A percentile compares a stretch with the other conserved stretches of the same genome.
Evolutionary conservation across 2,797 vertebrate species (phyloP).

Genomic region (Sphenopsis melanotis): DNA sequence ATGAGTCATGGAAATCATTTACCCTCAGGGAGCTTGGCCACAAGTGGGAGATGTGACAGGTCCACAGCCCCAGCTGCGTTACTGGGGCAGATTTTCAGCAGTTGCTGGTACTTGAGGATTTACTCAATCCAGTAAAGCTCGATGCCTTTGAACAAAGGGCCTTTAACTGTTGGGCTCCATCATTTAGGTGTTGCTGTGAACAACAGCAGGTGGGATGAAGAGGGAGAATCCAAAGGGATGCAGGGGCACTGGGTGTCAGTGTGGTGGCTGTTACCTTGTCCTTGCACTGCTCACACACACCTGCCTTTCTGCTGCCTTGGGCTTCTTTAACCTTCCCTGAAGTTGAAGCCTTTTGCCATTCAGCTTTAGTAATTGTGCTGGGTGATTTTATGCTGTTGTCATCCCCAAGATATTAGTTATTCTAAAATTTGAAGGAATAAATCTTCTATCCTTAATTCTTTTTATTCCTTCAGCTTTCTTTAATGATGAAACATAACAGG

Average conservation of each 20-base stretch:
- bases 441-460: neutral
- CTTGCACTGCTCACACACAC: neutral
- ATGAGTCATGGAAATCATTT: neutral
- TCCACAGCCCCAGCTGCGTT: neutral
- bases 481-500: neutral
- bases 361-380: neutral
- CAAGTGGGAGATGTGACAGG: neutral
- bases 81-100: neutral
- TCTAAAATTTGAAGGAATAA: neutral
- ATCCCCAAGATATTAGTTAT: neutral
- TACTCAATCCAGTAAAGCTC: neutral
- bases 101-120: neutral
- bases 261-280: neutral
- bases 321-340: neutral
- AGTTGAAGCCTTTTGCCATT: neutral
- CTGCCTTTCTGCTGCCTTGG: neutral
- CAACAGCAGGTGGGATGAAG: neutral
- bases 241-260: rapidly evolving
- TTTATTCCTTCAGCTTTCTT: neutral
- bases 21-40: rapidly evolving
- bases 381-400: neutral
- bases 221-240: neutral
- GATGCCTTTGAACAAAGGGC: neutral
- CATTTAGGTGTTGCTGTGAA: neutral
- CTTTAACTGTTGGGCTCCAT: neutral